phyloP scores from a whole-genome alignment of 1,140 invertebrate genomes.

The Megathymus violae region DNA sequence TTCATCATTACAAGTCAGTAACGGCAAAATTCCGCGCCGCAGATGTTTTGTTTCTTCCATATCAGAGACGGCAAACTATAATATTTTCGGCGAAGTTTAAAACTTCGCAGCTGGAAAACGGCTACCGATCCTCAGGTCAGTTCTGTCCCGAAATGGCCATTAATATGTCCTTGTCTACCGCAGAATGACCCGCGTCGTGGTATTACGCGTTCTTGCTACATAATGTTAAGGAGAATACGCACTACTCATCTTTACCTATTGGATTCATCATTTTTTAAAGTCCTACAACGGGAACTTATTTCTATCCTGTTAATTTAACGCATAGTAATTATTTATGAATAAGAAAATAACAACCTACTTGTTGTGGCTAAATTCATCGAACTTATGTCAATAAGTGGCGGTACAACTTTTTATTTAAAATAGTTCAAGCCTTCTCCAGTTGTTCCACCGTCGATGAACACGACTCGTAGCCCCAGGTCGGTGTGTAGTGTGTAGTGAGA shows the following conservation, averaged over 20 bases:
- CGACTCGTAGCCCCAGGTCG: conserved; percentile 8
- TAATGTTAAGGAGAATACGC: conserved; percentile 20
- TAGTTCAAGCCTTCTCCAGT: too few species aligned
- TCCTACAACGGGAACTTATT: not conserved
- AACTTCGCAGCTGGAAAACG: conserved; percentile 7
- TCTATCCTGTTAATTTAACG: too few species aligned
- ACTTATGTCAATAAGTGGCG: too few species aligned
- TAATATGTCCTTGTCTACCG: conserved; percentile 41
- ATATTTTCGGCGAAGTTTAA: conserved; percentile 4
- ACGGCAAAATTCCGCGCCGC: too few species aligned
- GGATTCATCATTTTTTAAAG: not conserved
- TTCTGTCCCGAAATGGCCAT: conserved; percentile 16
- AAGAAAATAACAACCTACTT: too few species aligned
- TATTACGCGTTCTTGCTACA: conserved; percentile 27
- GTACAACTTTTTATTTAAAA: too few species aligned
- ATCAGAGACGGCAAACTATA: not conserved
- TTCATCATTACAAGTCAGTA: too few species aligned
- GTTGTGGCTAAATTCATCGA: too few species aligned
- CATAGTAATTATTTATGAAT: too few species aligned
- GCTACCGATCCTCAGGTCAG: conserved; percentile 8
- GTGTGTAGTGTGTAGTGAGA: conserved; percentile 29
- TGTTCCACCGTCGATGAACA: not conserved
- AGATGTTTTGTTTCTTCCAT: not conserved
- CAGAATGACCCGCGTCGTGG: conserved; percentile 31
- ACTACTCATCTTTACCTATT: conserved; percentile 10